Evolutionary conservation across 2,888 invertebrate genomes (phyloP).

Genomic region (Punctoribates punctum): DNA sequence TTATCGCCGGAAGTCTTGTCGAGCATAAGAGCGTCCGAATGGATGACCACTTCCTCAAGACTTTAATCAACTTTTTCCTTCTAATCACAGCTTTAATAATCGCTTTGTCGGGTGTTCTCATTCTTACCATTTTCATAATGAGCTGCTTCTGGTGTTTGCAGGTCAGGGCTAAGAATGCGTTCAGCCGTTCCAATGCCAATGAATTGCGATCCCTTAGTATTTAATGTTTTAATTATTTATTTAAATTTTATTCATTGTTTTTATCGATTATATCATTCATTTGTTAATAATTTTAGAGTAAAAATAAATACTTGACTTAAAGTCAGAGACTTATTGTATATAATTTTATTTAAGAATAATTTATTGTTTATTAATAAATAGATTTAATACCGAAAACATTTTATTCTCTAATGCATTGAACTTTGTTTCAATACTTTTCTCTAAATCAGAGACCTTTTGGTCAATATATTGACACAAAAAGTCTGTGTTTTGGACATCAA

Average conservation of each 20-base stretch:
- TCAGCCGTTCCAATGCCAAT: neutral
- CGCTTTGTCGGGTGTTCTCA: neutral
- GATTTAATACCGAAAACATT: neutral
- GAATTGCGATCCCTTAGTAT: neutral
- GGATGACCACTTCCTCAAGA: neutral
- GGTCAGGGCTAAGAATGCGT: neutral
- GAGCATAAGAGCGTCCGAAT: neutral
- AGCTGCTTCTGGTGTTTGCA: slow-evolving; percentile 6
- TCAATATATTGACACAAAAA: slow-evolving; percentile 1
- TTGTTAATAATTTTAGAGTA: too few relatives aligned
- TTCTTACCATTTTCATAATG: neutral
- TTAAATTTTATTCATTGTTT: neutral
- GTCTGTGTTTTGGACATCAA: neutral
- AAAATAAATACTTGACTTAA: too few relatives aligned
- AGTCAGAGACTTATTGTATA: neutral
- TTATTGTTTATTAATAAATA: neutral
- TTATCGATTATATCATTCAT: neutral
- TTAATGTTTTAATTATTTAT: neutral
- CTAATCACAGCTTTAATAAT: neutral
- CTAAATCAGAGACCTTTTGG: neutral
- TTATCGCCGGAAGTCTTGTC: neutral
- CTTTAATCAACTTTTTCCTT: slow-evolving; percentile 12
- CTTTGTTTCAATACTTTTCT: neutral
- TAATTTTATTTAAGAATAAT: neutral
- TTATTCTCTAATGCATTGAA: neutral